Conservation (phyloP, 2,113 vertebrate genomes). For the Acrocephalus arundinaceus region DNA sequence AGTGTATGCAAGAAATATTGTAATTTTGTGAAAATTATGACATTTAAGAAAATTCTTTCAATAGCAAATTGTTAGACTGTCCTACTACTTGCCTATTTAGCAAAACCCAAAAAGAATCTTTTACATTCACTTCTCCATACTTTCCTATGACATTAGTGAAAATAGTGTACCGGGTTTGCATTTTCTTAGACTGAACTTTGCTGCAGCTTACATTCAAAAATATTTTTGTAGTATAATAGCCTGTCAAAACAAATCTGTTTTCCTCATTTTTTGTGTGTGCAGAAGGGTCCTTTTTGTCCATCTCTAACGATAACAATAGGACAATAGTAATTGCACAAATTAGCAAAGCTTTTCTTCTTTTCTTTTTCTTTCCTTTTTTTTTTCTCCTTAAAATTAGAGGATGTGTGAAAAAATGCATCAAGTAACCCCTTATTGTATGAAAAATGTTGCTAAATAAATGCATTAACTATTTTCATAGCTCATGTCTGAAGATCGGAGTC, state of each 20-base stretch:
- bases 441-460: neutral
- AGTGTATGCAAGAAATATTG: slow-evolving; percentile 72
- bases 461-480: neutral
- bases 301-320: slow-evolving; percentile 25
- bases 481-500: neutral
- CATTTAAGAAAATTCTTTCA: slow-evolving; percentile 50
- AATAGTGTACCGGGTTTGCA: neutral
- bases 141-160: slow-evolving; percentile 42
- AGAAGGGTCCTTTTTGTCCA: slow-evolving; percentile 60
- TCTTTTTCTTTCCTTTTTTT: neutral
- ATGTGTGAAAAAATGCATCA: neutral
- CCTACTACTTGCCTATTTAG: slow-evolving; percentile 3
- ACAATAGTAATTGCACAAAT: neutral
- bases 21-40: slow-evolving; percentile 68
- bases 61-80: slow-evolving; percentile 38
- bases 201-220: slow-evolving; percentile 77
- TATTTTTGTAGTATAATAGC: slow-evolving; percentile 76
- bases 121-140: slow-evolving; percentile 22
- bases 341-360: neutral
- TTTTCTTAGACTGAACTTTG: slow-evolving; percentile 69
- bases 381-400: neutral
- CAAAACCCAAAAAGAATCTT: neutral
- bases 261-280: slow-evolving; percentile 46
- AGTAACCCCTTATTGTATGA: neutral
- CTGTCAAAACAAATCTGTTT: slow-evolving; percentile 84